A percentile compares a stretch with the other conserved stretches of the same genome.
Conservation (phyloP, 1,140 invertebrate species). For the Philopotamus ludificatus region DNA sequence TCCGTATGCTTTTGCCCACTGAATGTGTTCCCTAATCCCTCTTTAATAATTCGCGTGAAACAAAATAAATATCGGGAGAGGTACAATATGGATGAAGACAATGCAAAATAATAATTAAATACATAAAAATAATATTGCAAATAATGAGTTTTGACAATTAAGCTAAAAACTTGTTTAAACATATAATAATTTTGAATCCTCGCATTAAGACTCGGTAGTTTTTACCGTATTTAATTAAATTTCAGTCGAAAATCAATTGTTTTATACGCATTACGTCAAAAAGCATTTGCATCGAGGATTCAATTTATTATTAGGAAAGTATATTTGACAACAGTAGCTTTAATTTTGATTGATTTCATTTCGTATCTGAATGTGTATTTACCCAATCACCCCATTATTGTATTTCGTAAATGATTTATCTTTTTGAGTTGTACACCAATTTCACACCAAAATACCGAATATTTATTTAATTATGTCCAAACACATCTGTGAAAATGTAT, state of each 20-base stretch:
- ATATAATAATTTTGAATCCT: neutral
- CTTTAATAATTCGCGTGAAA: slow-evolving; percentile 21
- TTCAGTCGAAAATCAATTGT: too few relatives aligned
- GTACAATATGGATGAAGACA: slow-evolving; percentile 6
- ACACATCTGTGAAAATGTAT: too few relatives aligned
- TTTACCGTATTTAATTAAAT: too few relatives aligned
- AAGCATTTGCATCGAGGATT: neutral
- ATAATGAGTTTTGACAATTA: too few relatives aligned
- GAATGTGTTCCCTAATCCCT: slow-evolving; percentile 16
- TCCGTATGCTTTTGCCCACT: slow-evolving; percentile 7
- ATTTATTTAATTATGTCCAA: too few relatives aligned
- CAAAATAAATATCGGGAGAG: slow-evolving; percentile 24
- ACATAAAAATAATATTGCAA: too few relatives aligned
- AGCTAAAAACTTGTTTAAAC: too few relatives aligned
- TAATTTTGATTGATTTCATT: too few relatives aligned
- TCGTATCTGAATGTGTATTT: slow-evolving; percentile 15
- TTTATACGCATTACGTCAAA: too few relatives aligned
- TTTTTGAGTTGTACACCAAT: slow-evolving; percentile 15
- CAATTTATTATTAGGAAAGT: too few relatives aligned
- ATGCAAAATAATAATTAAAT: slow-evolving; percentile 8
- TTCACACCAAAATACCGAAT: neutral
- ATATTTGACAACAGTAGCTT: too few relatives aligned
- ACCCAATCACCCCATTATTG: slow-evolving; percentile 21
- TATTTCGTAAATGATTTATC: slow-evolving; percentile 4
- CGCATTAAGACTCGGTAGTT: neutral